Evolutionary conservation across 2,113 vertebrate species (phyloP).

Genomic region (Psophia crepitans): DNA sequence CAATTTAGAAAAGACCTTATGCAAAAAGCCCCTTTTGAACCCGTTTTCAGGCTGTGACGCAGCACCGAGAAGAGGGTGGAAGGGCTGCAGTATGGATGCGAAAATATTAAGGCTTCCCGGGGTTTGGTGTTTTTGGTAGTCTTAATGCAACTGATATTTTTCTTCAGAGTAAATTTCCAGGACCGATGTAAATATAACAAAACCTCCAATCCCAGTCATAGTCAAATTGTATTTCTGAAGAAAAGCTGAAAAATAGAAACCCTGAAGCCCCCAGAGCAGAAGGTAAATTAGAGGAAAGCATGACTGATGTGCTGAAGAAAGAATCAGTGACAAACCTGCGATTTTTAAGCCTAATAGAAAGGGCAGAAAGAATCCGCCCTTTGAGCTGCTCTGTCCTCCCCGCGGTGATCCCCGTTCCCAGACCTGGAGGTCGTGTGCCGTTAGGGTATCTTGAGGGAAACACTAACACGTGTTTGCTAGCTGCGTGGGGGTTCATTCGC

Average conservation of each 20-base stretch:
- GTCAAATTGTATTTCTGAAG: neutral
- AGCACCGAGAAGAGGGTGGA: neutral
- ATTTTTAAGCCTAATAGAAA: neutral
- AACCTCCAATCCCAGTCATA: neutral
- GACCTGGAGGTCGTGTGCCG: neutral
- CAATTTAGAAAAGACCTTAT: neutral
- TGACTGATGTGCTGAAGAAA: neutral
- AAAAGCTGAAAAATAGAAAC: neutral
- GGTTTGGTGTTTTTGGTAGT: neutral
- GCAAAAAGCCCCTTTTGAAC: neutral
- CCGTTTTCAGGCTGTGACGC: rapidly evolving
- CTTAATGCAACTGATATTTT: neutral
- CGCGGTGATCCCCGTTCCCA: neutral
- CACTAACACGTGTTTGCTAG: rapidly evolving
- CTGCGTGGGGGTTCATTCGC: rapidly evolving
- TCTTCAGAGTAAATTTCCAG: neutral
- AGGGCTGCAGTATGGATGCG: neutral
- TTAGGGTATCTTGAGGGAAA: rapidly evolving
- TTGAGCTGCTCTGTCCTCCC: neutral
- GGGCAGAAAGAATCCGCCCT: neutral
- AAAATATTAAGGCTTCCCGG: neutral
- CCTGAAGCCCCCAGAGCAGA: neutral
- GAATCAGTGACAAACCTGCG: neutral
- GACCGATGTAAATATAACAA: neutral
- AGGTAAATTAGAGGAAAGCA: neutral